Evolutionary conservation across 2,797 vertebrate species (phyloP), one percentile per base, ranked within the genome.

Genomic region (Myotis planiceps): DNA sequence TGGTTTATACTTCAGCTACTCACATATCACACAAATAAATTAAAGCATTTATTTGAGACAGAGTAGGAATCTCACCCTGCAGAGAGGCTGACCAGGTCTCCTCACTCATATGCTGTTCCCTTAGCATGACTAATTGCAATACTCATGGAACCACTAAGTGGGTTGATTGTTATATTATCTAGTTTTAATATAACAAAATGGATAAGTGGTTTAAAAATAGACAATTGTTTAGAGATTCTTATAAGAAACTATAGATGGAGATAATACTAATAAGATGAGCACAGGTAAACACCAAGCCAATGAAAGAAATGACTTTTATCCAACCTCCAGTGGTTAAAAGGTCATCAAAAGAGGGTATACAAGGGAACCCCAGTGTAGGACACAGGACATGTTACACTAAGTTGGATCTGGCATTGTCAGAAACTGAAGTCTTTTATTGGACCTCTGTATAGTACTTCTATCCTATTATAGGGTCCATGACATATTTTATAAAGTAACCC

Each of bases 151-250:
- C 34, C 15, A 9, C 14, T 47, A 53, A 60, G 18, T 47, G 51
- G 27, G 81, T 34, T 95, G 9, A 66, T 58, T 63, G 47, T 74
- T 83, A 58, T 72, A 80, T 32, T 53, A 82, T 47, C 34, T 84
- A 29, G 8, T 79, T 95, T 96, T 87, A 86, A 89, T 93, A 94
- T 93, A 63, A 78, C 16, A 53, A 65, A 87, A 81, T 39, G n/a
- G 29, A 75, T 32, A 65, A 39, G 27, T 79, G 27, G 8, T 49
- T 75, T 92, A 74, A 80, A 85, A 85, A 66, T 29, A 60, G 29
- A 12, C n/a, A 88, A 37, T 1, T 42, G 6, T 72, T 88, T 65
- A 86, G 72, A 66, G 55, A 75, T 16, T 65, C 53, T 49, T 78
- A 3, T 14, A 45, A 86, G 49, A 93, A 82, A 66, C 47, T 82